A percentile compares a stretch with the other conserved stretches of the same genome.
Conservation (phyloP, 1,140 invertebrate species). For the Copidosoma floridanum region DNA sequence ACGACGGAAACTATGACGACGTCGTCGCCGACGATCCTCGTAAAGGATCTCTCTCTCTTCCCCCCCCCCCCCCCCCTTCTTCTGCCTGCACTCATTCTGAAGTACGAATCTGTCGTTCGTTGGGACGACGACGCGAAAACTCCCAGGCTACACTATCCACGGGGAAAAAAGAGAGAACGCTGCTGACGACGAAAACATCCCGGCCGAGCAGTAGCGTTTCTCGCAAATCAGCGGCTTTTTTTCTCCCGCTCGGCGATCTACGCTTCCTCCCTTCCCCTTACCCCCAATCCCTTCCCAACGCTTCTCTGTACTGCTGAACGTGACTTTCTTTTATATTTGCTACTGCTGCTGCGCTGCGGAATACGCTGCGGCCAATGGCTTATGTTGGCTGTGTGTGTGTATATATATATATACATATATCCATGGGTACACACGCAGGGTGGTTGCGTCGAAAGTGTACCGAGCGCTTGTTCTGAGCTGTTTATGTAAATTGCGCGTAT, state of each 20-base stretch:
- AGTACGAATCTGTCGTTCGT: slow-evolving; percentile 3
- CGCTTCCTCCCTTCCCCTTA: neutral
- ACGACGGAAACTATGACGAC: slow-evolving; percentile 27
- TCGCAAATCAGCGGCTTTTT: slow-evolving; percentile 20
- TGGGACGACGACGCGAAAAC: slow-evolving; percentile 5
- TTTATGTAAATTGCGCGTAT: neutral
- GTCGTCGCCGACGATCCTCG: slow-evolving; percentile 28
- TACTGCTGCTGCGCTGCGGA: too few species aligned
- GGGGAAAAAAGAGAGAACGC: neutral
- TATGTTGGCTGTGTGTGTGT: too few species aligned
- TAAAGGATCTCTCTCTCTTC: slow-evolving; percentile 33
- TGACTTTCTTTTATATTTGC: slow-evolving; percentile 12
- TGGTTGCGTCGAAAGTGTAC: neutral
- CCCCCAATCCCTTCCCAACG: neutral
- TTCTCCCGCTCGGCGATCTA: neutral
- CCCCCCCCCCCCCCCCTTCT: neutral
- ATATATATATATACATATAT: too few species aligned
- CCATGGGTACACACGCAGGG: too few species aligned
- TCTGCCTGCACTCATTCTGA: slow-evolving; percentile 5
- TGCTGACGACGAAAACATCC: slow-evolving; percentile 14
- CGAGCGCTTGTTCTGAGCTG: neutral
- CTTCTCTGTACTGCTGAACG: too few species aligned
- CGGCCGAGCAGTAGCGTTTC: neutral
- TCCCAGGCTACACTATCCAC: neutral
- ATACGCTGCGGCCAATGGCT: neutral